These are phyloP conservation scores for Holocentrus rufus DNA, from an alignment of 2,797 vertebrate species.

Conservation along the genomic window DNA sequence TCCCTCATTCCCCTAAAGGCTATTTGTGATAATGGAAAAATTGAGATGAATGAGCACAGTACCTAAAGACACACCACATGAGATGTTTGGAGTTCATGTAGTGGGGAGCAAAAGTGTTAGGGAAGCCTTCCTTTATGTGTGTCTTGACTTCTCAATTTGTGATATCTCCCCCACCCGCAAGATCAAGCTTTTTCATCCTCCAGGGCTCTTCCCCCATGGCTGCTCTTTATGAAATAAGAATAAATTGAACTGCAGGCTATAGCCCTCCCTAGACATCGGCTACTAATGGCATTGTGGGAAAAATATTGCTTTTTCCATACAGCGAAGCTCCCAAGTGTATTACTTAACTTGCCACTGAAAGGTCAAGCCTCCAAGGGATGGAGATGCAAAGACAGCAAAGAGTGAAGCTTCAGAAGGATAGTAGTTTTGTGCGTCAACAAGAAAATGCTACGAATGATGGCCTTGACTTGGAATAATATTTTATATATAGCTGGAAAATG, in stretches of 20 bases:
- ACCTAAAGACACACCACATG: neutral
- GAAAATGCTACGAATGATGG: slow-evolving; percentile 30
- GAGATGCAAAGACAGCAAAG: slow-evolving; percentile 46
- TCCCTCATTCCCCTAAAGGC: neutral
- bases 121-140: slow-evolving; percentile 24
- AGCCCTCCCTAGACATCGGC: slow-evolving; percentile 44
- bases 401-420: slow-evolving; percentile 39
- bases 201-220: slow-evolving; percentile 30
- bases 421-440: slow-evolving; percentile 21
- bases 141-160: slow-evolving; percentile 37
- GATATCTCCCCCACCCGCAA: slow-evolving; percentile 34
- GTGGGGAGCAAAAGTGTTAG: slow-evolving; percentile 29
- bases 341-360: slow-evolving; percentile 67
- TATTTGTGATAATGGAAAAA: slow-evolving; percentile 14
- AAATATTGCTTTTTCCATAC: slow-evolving; percentile 60
- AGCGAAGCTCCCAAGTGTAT: slow-evolving; percentile 53
- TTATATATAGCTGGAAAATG: neutral
- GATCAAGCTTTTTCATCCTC: slow-evolving; percentile 57
- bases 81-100: slow-evolving; percentile 1
- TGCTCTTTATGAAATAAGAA: slow-evolving; percentile 65
- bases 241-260: slow-evolving; percentile 63
- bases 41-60: neutral
- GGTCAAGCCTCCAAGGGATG: slow-evolving; percentile 52
- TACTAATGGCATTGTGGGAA: slow-evolving; percentile 43
- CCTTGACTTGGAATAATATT: slow-evolving; percentile 9